phyloP scores from a whole-genome alignment of 2,113 vertebrate genomes.

The Anarhynchus alexandrinus region DNA sequence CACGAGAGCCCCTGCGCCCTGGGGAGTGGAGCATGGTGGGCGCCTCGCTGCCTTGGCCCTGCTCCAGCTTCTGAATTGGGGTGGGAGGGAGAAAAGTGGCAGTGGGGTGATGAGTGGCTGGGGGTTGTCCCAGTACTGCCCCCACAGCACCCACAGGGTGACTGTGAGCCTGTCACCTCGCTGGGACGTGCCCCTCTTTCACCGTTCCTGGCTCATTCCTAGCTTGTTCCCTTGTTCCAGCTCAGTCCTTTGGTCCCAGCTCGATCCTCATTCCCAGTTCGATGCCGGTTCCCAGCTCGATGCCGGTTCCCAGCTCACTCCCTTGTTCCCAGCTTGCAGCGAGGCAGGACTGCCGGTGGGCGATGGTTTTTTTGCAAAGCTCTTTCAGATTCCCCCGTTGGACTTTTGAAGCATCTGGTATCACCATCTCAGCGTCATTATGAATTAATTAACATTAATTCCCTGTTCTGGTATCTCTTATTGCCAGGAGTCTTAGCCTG shows the following conservation, averaged over 20 bases:
- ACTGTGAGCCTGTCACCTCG: neutral
- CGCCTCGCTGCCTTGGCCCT: accelerated
- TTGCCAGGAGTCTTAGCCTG: conserved; percentile 7
- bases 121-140: neutral
- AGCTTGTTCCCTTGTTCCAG: neutral
- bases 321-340: neutral
- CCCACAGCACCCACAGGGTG: neutral
- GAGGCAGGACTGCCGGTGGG: conserved; percentile 18
- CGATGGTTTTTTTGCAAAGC: conserved; percentile 14
- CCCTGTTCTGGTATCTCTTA: conserved; percentile 35
- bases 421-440: conserved; percentile 54
- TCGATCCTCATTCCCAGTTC: neutral
- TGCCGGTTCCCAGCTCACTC: neutral
- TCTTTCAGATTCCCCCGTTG: conserved; percentile 44
- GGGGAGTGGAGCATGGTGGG: accelerated
- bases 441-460: conserved; percentile 67
- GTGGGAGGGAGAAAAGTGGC: neutral
- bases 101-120: neutral
- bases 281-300: neutral
- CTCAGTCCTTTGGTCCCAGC: neutral
- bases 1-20: accelerated
- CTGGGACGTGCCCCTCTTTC: neutral
- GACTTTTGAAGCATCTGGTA: conserved; percentile 60
- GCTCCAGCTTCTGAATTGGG: neutral
- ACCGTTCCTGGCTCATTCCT: accelerated